A percentile compares a stretch with the other conserved stretches of the same genome.
Conservation (phyloP, 2,888 invertebrate species). For the Amphipyra berbera region DNA sequence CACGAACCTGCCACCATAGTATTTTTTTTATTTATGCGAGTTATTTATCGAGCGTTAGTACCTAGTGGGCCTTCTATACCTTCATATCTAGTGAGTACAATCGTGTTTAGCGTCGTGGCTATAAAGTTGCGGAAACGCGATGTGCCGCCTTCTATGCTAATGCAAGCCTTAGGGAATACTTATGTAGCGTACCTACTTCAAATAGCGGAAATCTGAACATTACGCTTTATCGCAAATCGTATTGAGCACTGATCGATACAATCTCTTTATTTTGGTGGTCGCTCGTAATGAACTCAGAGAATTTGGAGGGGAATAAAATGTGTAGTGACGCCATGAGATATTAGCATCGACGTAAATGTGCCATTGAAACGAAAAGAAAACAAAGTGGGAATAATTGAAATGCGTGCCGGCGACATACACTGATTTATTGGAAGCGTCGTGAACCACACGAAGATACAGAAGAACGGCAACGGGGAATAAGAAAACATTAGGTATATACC, state of each 20-base stretch:
- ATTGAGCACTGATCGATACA: slow-evolving; percentile 32
- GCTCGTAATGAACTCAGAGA: slow-evolving; percentile 28
- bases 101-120: background rate
- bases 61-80: background rate
- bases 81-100: background rate
- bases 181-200: slow-evolving; percentile 16
- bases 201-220: slow-evolving; percentile 34
- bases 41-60: too few species aligned
- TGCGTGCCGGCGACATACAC: slow-evolving; percentile 21
- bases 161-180: slow-evolving; percentile 34
- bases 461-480: background rate
- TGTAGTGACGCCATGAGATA: slow-evolving; percentile 25
- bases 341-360: slow-evolving; percentile 24
- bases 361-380: slow-evolving; percentile 7
- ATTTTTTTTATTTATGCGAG: too few species aligned
- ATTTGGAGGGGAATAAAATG: slow-evolving; percentile 24
- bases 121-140: slow-evolving; percentile 13
- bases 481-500: background rate
- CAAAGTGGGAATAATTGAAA: slow-evolving; percentile 25
- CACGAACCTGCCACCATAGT: too few species aligned
- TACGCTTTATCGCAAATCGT: slow-evolving; percentile 40
- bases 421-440: slow-evolving; percentile 50
- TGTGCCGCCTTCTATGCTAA: slow-evolving; percentile 53
- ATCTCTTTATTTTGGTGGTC: slow-evolving; percentile 46
- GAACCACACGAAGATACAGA: background rate